Evolutionary conservation across 1,140 invertebrate species (phyloP).

Genomic region (Pentalonia nigronervosa): DNA sequence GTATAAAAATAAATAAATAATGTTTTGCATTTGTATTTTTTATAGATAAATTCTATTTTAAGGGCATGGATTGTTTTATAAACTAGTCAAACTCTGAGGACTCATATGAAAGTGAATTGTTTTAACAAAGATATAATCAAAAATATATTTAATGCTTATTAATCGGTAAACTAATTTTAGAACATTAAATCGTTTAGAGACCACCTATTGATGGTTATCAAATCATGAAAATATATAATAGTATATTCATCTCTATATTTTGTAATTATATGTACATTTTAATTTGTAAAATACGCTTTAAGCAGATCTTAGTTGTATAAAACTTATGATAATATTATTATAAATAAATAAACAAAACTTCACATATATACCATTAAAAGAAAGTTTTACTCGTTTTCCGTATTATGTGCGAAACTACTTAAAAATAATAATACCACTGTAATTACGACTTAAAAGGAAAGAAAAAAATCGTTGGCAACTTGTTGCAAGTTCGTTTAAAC

Average conservation of each 20-base stretch:
- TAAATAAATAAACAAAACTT: not conserved
- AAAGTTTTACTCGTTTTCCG: not conserved
- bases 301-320: not conserved
- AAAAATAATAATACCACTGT: not conserved
- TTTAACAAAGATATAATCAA: constrained; percentile 26
- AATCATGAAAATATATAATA: not conserved
- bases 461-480: constrained; percentile 22
- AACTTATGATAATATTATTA: constrained; percentile 1
- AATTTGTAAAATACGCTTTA: not conserved
- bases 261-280: not conserved
- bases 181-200: constrained; percentile 36
- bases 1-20: not conserved
- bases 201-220: not conserved
- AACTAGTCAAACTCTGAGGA: not conserved
- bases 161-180: not conserved
- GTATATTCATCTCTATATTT: not conserved
- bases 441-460: not conserved
- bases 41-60: not conserved
- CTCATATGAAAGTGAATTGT: not conserved
- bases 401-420: not conserved
- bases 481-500: constrained; percentile 19
- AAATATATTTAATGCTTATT: constrained; percentile 28
- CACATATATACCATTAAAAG: not conserved
- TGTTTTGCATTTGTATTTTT: not conserved
- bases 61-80: not conserved